Evolutionary conservation across 2,113 vertebrate species (phyloP).

Genomic region (Pao palembangensis): DNA sequence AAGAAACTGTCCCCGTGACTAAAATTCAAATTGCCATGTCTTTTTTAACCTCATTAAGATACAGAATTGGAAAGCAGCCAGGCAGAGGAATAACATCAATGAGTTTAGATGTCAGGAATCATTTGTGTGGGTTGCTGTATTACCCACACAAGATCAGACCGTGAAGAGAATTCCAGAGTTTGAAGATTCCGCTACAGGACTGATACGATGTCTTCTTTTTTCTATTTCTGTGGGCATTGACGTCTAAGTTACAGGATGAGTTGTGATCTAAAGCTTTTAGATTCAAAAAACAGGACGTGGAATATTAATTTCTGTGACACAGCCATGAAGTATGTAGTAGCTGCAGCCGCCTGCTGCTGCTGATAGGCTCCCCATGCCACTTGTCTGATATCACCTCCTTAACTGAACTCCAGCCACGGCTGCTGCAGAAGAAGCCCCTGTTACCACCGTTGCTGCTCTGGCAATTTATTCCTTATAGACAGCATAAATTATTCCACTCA

Average conservation of each 20-base stretch:
- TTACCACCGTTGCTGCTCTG: conserved; percentile 26
- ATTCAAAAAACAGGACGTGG: conserved; percentile 60
- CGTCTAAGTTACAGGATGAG: conserved; percentile 4
- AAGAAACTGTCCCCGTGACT: neutral
- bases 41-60: conserved; percentile 11
- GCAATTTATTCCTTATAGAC: conserved; percentile 45
- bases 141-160: conserved; percentile 20
- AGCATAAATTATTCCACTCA: conserved; percentile 9
- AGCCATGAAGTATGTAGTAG: conserved; percentile 51
- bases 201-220: no score
- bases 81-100: conserved; percentile 12
- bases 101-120: conserved; percentile 36
- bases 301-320: conserved; percentile 58
- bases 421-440: conserved; percentile 29
- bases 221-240: neutral
- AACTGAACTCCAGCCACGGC: conserved; percentile 34
- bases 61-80: conserved; percentile 8
- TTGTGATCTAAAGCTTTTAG: conserved; percentile 42
- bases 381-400: conserved; percentile 24
- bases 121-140: conserved; percentile 33
- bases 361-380: conserved; percentile 37
- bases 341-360: conserved; percentile 46
- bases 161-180: conserved; percentile 5
- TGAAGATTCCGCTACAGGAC: neutral
- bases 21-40: conserved; percentile 7